Evolutionary conservation across 37 sponge, comb jelly and placozoan species (phyloP), one percentile per base, ranked within the genome.

Genomic region (Axinella damicornis): DNA sequence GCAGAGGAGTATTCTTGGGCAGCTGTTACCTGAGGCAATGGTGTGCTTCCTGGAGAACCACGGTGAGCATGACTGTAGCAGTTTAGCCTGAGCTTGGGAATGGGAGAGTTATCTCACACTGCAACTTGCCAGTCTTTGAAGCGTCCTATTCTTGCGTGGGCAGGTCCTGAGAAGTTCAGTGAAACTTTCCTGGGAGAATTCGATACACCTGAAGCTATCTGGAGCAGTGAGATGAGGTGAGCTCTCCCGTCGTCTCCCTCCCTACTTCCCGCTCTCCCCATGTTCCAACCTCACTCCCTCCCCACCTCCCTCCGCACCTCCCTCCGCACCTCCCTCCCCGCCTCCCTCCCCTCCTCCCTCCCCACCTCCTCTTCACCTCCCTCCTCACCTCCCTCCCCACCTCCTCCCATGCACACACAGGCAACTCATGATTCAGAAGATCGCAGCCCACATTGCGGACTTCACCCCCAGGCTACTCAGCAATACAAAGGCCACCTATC

Each of bases 131-230:
- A n/a, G n/a, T n/a, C n/a, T n/a, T n/a, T n/a, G n/a, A n/a, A n/a
- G n/a, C n/a, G n/a, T n/a, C n/a, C n/a, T n/a, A n/a, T n/a, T n/a
- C n/a, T n/a, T n/a, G n/a, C n/a, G 46, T 31, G 17, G 46, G 2
- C 80, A 89, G 90, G 67, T n/a, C 85, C 99, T 2, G 93, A 88
- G 58, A 97, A 97, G 88, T 99, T 99, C 83, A 87, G 94, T 63
- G 98, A 97, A 77, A 94, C 87, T 21, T 99, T 93, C 84, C 91
- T 99, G 22, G 99, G 99, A 20, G 99, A 99, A 70, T 99, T 97
- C 85, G 99, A 99, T 74, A 99, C 97, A 9, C 99, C 99, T 57
- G 99, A 99, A 84, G 93, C 99, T 17, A 99, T 99, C 65, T 99
- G 99, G 99, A 96, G 71, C 76, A 89, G 90, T 63, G 99, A 99